Evolutionary conservation across 2,113 vertebrate species (phyloP), one percentile per base, ranked within the genome.

Genomic region (Thunnus maccoyii): DNA sequence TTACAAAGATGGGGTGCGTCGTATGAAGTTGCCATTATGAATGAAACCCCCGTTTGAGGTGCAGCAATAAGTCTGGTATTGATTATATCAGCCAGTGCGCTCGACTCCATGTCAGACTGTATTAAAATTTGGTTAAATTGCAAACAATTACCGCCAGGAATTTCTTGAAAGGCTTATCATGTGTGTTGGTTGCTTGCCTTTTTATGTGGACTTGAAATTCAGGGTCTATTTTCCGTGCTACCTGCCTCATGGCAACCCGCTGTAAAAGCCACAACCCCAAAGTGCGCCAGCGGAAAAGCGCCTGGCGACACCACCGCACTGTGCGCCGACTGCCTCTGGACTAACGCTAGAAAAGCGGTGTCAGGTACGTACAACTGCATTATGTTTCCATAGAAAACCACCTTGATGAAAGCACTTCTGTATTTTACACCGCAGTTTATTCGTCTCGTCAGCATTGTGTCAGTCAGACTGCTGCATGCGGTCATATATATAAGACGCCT

Each of bases 261-360:
- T 61, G 90, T 85, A 41, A 89, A 92, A 91, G 87, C 62, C 88
- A 88, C 88, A 91, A 71, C 50, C 83, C 88, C 79, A 0, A 87
- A 93, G 89, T 93, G 93, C 90, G 85, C 88, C 85, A 90, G 82
- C 76, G 62, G 86, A 83, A n/a, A 65, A 76, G 88, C 11, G 91
- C 86, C 86, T 88, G 90, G 84, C 83, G 82, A 85, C 91, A 87
- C 91, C 82, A 90, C 82, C 61, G 83, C 85, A 85, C 88, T 11
- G 85, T 66, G 57, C 57, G 60, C 78, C 51, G 64, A 41, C 76
- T 52, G 86, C 55, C 52, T 67, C 62, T 54, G 85, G 74, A 81
- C n/a, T 17, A 54, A 47, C 71, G 61, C 11, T 20, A 7, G 18
- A 1, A 14, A 44, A 13, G n/a, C 52, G 10, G 10, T 12, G 67